Evolutionary conservation across 1,140 invertebrate species (phyloP), one percentile per base, ranked within the genome.

Genomic region (Drosophila insularis): DNA sequence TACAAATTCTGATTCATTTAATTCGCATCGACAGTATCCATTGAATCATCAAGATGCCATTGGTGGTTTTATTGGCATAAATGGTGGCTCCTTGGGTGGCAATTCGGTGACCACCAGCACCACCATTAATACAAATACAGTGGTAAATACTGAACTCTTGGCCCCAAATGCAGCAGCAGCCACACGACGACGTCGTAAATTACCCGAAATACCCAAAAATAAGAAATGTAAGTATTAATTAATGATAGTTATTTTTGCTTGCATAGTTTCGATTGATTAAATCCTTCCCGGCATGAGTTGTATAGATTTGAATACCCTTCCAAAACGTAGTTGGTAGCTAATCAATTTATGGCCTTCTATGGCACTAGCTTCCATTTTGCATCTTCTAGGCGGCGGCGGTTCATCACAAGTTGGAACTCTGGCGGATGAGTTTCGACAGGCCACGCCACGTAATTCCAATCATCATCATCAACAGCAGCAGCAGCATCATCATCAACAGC

Each of bases 171-270:
- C 82, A 27, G 82, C 82, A 27, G 82, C 78, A 8, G 89, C 81
- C 23, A 81, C 84, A 86, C 93, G 96, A 58, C 93, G 95, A 80
- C 93, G 97, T 74, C 93, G 97, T 91, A 96, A 96, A 92, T 92
- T 97, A 23, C 97, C 97, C 10, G 96, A 97, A 93, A 97, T 97
- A 78, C 97, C 96, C 4, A 97, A 97, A 92, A 95, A 95, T 77
- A 96, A 96, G 92, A 96, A 96, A 94, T 94, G 96, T 97, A 93
- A 95, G 90, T 77, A 1, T 1, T 6, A 21, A 13, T 1, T 3
- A 11, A 37, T 11, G 2, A 11, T 10, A 35, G 4, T 37, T 37
- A 13, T 17, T 19, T 19, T 0, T 10, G 5, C 7, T 8, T n/a
- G n/a, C n/a, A 2, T 46, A 46, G 43, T 21, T 32, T 17, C 21